Conservation (phyloP, 2,888 invertebrate species). For the Melanophora roralis region DNA sequence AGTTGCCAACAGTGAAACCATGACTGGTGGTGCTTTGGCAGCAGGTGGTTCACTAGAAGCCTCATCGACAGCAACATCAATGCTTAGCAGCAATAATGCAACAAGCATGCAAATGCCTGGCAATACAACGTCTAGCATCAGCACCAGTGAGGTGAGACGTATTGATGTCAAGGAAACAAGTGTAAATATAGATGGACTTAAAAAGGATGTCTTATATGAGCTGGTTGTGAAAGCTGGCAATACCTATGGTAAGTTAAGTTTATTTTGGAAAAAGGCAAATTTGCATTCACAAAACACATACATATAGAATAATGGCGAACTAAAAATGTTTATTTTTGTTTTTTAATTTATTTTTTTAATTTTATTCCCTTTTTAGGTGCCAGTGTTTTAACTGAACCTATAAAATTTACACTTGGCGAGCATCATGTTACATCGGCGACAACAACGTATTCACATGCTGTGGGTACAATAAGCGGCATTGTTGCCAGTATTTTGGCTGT, state of each 20-base stretch:
- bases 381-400: constrained; percentile 85
- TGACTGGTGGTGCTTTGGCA: constrained; percentile 40
- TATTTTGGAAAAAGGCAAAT: not conserved
- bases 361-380: constrained; percentile 79
- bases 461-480: constrained; percentile 76
- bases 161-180: constrained; percentile 86
- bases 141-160: constrained; percentile 80
- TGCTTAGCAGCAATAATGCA: constrained; percentile 66
- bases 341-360: not conserved
- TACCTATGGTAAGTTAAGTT: constrained; percentile 79
- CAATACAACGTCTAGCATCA: constrained; percentile 44
- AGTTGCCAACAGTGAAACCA: constrained; percentile 60
- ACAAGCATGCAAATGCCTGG: constrained; percentile 68
- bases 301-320: not conserved
- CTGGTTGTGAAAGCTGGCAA: constrained; percentile 90
- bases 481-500: constrained; percentile 76
- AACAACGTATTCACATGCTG: constrained; percentile 74
- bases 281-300: not conserved
- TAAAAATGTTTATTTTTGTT: not conserved
- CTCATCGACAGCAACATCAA: not conserved
- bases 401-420: constrained; percentile 86
- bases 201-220: constrained; percentile 86
- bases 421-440: constrained; percentile 85
- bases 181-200: constrained; percentile 83
- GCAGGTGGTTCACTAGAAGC: constrained; percentile 35